Conservation (phyloP, 2,888 invertebrate genomes). For the Pomacea canaliculata region DNA sequence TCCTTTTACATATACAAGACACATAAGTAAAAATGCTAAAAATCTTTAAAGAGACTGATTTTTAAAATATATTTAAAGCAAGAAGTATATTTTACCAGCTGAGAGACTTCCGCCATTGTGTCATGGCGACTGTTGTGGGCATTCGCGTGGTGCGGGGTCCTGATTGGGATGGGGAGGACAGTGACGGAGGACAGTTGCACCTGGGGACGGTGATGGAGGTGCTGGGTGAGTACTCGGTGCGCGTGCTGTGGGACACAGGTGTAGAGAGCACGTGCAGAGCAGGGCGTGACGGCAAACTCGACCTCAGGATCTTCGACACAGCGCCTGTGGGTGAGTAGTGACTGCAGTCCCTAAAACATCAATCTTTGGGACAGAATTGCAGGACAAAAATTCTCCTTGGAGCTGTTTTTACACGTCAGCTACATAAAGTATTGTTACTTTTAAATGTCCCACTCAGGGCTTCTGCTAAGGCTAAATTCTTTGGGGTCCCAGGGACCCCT, state of each 20-base stretch:
- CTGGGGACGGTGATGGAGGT: constrained; percentile 71
- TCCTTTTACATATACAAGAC: no score
- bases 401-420: no score
- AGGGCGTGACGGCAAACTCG: constrained; percentile 85
- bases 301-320: constrained; percentile 84
- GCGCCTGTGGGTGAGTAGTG: constrained; percentile 79
- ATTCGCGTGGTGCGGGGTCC: constrained; percentile 66
- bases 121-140: constrained; percentile 35
- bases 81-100: not conserved
- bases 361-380: not conserved
- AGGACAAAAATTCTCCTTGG: no score
- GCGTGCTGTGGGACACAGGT: constrained; percentile 83
- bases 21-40: not conserved
- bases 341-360: not conserved
- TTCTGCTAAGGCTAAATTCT: no score
- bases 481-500: no score
- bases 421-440: no score
- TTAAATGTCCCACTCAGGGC: no score
- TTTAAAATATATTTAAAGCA: no score
- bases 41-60: no score
- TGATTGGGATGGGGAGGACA: constrained; percentile 57
- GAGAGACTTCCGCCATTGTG: not conserved
- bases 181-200: constrained; percentile 65
- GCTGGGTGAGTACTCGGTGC: constrained; percentile 84
- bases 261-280: constrained; percentile 76